Conservation (phyloP, 2,113 vertebrate species). For the Setophaga petechia region DNA sequence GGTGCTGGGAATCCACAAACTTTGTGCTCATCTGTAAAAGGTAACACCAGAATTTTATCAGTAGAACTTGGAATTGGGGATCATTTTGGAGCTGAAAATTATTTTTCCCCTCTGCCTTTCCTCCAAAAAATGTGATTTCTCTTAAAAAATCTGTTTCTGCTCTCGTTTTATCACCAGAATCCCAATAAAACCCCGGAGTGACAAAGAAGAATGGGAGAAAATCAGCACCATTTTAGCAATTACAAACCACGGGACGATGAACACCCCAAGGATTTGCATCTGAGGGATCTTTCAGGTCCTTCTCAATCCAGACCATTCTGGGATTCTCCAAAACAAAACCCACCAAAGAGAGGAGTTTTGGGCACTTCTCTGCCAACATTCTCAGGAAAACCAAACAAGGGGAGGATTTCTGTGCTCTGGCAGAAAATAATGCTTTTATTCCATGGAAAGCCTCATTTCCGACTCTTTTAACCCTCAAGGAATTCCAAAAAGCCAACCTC, state of each 20-base stretch:
- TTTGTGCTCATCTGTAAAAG: fast-evolving
- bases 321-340: neutral
- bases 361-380: neutral
- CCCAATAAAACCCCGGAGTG: fast-evolving
- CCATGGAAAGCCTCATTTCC: neutral
- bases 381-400: neutral
- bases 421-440: fast-evolving
- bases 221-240: neutral
- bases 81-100: neutral
- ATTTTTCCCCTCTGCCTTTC: neutral
- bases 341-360: too few species aligned
- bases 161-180: neutral
- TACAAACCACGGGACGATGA: neutral
- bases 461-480: neutral
- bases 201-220: neutral
- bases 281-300: neutral
- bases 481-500: neutral
- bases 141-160: neutral
- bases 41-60: neutral
- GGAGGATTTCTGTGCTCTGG: neutral
- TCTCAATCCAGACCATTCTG: neutral
- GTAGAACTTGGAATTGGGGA: neutral
- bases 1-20: neutral
- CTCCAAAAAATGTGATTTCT: neutral
- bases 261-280: neutral